Percentiles rank a stretch among this genome's conserved stretches.
Conservation (phyloP, 2,113 vertebrate species). For the Eclectus roratus region DNA sequence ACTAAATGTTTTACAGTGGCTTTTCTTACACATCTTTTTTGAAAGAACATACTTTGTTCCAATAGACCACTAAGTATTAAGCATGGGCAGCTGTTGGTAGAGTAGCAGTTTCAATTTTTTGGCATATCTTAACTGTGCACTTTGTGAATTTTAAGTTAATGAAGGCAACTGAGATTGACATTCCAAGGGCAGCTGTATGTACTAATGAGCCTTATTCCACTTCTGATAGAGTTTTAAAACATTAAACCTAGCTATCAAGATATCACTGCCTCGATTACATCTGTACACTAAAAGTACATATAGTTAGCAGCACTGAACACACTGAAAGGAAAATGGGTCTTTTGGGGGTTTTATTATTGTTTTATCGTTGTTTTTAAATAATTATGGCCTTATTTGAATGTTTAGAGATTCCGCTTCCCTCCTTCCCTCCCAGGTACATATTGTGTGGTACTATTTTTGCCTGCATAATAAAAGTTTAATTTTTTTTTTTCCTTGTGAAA, state of each 20-base stretch:
- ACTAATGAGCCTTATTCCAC: constrained; percentile 77
- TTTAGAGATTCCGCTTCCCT: constrained; percentile 72
- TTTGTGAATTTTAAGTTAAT: constrained; percentile 85
- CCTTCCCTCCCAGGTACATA: constrained; percentile 87
- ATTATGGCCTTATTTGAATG: constrained; percentile 84
- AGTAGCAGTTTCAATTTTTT: constrained; percentile 78
- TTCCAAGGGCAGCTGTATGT: constrained; percentile 86
- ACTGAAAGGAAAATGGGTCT: constrained; percentile 72
- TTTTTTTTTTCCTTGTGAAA: constrained; percentile 83
- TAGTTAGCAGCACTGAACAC: constrained; percentile 86
- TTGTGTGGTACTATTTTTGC: constrained; percentile 96
- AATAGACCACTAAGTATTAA: constrained; percentile 85
- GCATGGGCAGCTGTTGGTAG: constrained; percentile 83
- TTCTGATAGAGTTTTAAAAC: constrained; percentile 60
- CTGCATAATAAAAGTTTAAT: constrained; percentile 90
- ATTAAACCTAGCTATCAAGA: constrained; percentile 52
- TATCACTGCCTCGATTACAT: constrained; percentile 69
- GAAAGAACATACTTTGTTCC: constrained; percentile 73
- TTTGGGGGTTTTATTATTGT: constrained; percentile 75
- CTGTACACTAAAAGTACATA: constrained; percentile 69
- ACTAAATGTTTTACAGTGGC: constrained; percentile 80
- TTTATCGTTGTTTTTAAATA: constrained; percentile 83
- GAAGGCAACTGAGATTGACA: constrained; percentile 72
- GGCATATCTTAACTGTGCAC: constrained; percentile 81
- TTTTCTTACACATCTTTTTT: constrained; percentile 70